A percentile compares a stretch with the other conserved stretches of the same genome.
Evolutionary conservation across 2,888 invertebrate species (phyloP).

Genomic region (Tenthredo notha): DNA sequence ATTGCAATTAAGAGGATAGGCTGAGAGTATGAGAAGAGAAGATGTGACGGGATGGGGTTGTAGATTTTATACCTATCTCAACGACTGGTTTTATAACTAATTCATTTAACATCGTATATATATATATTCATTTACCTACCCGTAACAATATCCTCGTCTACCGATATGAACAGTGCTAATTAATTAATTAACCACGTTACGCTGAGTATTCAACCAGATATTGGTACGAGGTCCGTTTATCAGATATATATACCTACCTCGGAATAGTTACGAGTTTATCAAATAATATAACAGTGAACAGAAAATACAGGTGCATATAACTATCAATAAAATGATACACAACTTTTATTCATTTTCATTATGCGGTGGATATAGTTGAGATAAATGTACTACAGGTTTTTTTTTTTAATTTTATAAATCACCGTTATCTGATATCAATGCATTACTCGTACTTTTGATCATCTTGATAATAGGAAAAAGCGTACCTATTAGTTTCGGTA

Average conservation of each 20-base stretch:
- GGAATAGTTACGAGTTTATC: background rate
- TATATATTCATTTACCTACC: background rate
- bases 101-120: slow-evolving; percentile 11
- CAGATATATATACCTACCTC: background rate
- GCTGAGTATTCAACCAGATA: slow-evolving; percentile 11
- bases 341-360: too few relatives aligned
- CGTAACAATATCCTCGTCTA: slow-evolving; percentile 19
- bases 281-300: background rate
- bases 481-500: too few relatives aligned
- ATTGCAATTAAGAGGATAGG: slow-evolving; percentile 29
- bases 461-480: too few relatives aligned
- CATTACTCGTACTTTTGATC: too few relatives aligned
- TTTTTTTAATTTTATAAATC: too few relatives aligned
- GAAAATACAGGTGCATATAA: background rate
- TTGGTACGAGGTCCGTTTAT: background rate
- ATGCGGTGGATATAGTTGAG: background rate
- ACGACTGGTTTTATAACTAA: background rate
- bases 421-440: too few relatives aligned
- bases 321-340: background rate
- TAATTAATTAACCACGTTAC: slow-evolving; percentile 31
- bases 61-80: background rate
- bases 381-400: too few relatives aligned
- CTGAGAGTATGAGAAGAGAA: background rate
- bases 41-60: background rate
- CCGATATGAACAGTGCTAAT: slow-evolving; percentile 28